Evolutionary conservation across 2,113 vertebrate species (phyloP), one percentile per base, ranked within the genome.

Genomic region (Sceloporus undulatus): DNA sequence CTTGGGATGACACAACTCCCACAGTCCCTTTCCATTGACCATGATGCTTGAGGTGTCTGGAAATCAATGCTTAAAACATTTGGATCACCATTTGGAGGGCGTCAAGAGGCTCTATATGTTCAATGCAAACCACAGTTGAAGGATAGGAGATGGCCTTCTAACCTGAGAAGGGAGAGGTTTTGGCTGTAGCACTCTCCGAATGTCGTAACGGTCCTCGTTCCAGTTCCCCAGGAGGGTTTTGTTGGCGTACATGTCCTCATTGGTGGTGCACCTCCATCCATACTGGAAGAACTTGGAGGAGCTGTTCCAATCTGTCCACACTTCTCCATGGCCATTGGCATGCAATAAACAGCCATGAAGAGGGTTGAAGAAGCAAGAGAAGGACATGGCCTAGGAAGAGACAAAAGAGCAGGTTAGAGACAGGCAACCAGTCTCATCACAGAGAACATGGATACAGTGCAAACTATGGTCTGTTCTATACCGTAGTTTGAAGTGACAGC

Each of bases 191-290:
- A 91, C 87, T 71, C 90, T 92, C 80, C 79, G 77, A 48, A 95
- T 81, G 82, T 97, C 90, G 2, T 92, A 95, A 52, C 90, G 93
- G 85, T 97, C 94, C 82, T 98, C 96, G 19, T 93, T 96, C 97
- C 97, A 97, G 93, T 97, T 97, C 29, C 96, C 97, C 5, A 94
- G 87, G 16, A 97, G 93, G 9, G 96, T 97, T 77, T 68, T 78
- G 10, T 78, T 42, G 1, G 94, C 93, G 79, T 96, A 97, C 21
- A 92, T 73, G 78, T 97, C 94, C 86, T 97, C 95, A 40, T 94
- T 96, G 78, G 95, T 97, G 68, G 90, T 93, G 52, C 95, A 95
- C 85, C 96, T 94, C 96, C 97, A 97, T 74, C 97, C 96, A 23
- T 94, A 96, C 90, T 96, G 96, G 71, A 66, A 91, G 85, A 97